A percentile compares a stretch with the other conserved stretches of the same genome.
phyloP scores from a whole-genome alignment of 2,797 vertebrate species.

The Garrulus glandarius region DNA sequence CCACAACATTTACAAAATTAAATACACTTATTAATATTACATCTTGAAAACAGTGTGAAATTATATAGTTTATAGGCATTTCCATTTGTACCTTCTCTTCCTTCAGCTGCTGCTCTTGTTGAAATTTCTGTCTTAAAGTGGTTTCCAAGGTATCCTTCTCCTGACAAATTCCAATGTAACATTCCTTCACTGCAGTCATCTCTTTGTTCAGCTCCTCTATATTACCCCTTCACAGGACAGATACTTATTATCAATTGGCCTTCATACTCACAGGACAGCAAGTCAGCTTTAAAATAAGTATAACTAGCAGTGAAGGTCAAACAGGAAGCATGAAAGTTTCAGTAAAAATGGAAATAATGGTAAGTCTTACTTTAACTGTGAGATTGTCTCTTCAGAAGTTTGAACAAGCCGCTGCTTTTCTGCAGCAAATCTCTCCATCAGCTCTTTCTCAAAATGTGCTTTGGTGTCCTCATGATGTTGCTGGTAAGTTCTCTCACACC shows the following conservation, averaged over 20 bases:
- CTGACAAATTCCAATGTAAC: slow-evolving; percentile 89
- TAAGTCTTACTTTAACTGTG: slow-evolving; percentile 80
- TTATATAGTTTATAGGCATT: neutral
- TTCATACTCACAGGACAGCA: neutral
- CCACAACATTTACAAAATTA: neutral
- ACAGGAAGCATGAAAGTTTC: neutral
- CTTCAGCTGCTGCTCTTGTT: slow-evolving; percentile 70
- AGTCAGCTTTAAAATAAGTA: neutral
- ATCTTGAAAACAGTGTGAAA: neutral
- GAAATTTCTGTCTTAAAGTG: slow-evolving; percentile 67
- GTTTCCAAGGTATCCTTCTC: slow-evolving; percentile 87
- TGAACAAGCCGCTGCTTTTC: slow-evolving; percentile 79
- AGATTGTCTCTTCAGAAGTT: slow-evolving; percentile 79
- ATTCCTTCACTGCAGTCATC: slow-evolving; percentile 86
- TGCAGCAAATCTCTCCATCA: slow-evolving; percentile 74
- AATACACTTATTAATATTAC: neutral
- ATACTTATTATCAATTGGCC: neutral
- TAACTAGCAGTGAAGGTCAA: neutral
- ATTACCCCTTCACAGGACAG: slow-evolving; percentile 75
- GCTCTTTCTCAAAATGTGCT: slow-evolving; percentile 79
- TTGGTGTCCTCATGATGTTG: slow-evolving; percentile 91
- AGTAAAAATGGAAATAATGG: neutral
- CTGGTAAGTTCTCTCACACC: slow-evolving; percentile 88
- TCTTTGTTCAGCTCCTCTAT: slow-evolving; percentile 84
- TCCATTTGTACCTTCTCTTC: slow-evolving; percentile 79